Percentiles rank a stretch among this genome's conserved stretches.
Conservation (phyloP, 2,113 vertebrate genomes). For the Bathybates hornii region DNA sequence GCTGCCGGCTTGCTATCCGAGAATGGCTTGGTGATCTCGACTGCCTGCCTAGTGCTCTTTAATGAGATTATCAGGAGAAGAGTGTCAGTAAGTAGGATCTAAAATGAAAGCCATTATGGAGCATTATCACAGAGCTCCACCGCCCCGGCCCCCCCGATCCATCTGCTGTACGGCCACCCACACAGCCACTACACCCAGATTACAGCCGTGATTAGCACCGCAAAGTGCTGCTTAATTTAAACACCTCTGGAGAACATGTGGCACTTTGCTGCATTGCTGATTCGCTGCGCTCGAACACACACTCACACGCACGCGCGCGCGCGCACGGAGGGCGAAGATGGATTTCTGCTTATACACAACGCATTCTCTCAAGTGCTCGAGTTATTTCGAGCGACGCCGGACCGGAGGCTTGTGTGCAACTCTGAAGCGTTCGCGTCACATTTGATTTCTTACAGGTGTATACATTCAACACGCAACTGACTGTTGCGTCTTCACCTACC, state of each 20-base stretch:
- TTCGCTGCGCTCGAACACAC: constrained; percentile 22
- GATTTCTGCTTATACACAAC: background rate
- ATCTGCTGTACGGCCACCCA: constrained; percentile 75
- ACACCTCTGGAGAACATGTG: constrained; percentile 74
- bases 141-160: constrained; percentile 53
- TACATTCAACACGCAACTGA: background rate
- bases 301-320: background rate
- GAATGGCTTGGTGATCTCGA: constrained; percentile 30
- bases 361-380: background rate
- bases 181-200: constrained; percentile 73
- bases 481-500: background rate
- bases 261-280: constrained; percentile 55
- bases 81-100: constrained; percentile 83
- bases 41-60: constrained; percentile 66
- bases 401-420: background rate
- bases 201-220: constrained; percentile 71
- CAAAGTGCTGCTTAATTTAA: constrained; percentile 73
- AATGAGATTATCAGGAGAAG: constrained; percentile 80
- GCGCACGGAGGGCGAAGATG: background rate
- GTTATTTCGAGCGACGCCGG: background rate
- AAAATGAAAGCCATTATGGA: constrained; percentile 82
- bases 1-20: constrained; percentile 6
- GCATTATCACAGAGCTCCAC: constrained; percentile 74
- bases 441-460: background rate
- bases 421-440: background rate